A percentile compares a stretch with the other conserved stretches of the same genome.
phyloP scores from a whole-genome alignment of 2,113 vertebrate species.

The Urocolius indicus region DNA sequence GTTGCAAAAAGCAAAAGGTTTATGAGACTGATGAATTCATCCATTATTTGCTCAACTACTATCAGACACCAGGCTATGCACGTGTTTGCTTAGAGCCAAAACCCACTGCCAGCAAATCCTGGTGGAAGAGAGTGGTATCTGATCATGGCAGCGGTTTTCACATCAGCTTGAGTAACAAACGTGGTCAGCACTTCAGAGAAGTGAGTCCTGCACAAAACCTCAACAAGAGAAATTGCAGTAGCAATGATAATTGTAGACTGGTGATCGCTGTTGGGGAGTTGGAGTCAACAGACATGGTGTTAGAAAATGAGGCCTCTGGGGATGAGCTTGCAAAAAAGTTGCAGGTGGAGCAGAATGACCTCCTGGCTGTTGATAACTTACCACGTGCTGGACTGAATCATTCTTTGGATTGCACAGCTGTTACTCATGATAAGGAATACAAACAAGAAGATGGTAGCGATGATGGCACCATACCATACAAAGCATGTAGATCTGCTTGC shows the following conservation, averaged over 20 bases:
- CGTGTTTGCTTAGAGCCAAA: slow-evolving; percentile 67
- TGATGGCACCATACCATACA: background rate
- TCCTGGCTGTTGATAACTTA: background rate
- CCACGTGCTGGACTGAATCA: background rate
- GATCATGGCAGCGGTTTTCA: slow-evolving; percentile 60
- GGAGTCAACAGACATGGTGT: background rate
- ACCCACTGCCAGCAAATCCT: background rate
- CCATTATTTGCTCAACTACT: slow-evolving; percentile 81
- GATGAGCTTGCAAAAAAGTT: slow-evolving; percentile 21
- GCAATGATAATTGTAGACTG: background rate
- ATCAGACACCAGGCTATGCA: slow-evolving; percentile 70
- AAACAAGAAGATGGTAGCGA: background rate
- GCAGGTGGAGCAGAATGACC: slow-evolving; percentile 26
- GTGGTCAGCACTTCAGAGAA: background rate
- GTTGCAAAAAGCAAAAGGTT: slow-evolving; percentile 72
- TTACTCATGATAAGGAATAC: background rate
- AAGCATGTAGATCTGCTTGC: background rate
- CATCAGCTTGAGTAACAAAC: slow-evolving; percentile 59
- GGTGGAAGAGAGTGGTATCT: slow-evolving; percentile 76
- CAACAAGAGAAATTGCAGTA: background rate
- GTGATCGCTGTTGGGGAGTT: slow-evolving; percentile 16
- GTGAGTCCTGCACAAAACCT: slow-evolving; percentile 30
- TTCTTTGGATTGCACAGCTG: slow-evolving; percentile 7
- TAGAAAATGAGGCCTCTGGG: background rate
- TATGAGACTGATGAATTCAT: slow-evolving; percentile 84